Evolutionary conservation across 1,140 invertebrate species (phyloP).

Genomic region (Aphidius ervi): DNA sequence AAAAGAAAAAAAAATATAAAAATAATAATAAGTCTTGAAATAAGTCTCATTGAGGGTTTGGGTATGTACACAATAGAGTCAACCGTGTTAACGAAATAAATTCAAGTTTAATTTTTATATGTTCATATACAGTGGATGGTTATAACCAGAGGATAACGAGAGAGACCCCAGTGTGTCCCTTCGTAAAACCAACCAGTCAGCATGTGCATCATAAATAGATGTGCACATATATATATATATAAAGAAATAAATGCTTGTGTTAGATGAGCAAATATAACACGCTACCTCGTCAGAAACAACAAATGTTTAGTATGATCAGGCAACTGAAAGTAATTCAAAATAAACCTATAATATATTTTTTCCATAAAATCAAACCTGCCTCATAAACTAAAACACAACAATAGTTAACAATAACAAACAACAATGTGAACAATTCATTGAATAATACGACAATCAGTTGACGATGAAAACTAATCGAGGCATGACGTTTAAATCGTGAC

Average conservation of each 20-base stretch:
- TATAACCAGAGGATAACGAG: conserved; percentile 11
- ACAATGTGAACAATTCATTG: conserved; percentile 37
- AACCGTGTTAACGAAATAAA: conserved; percentile 8
- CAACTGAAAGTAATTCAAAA: conserved; percentile 41
- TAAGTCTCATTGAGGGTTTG: neutral
- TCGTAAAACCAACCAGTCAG: neutral
- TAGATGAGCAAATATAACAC: too few species aligned
- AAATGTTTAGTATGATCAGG: conserved; percentile 38
- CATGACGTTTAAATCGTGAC: too few species aligned
- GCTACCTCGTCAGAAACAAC: conserved; percentile 19
- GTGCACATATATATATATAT: too few species aligned
- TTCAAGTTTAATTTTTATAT: conserved; percentile 3
- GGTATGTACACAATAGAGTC: conserved; percentile 14
- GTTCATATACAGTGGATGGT: neutral
- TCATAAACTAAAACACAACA: conserved; percentile 33
- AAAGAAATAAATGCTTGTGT: too few species aligned
- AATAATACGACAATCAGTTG: conserved; percentile 30
- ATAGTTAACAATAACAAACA: conserved; percentile 31
- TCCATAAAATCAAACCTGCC: conserved; percentile 33
- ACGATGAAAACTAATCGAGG: conserved; percentile 27
- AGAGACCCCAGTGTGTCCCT: conserved; percentile 11
- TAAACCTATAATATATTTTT: conserved; percentile 2
- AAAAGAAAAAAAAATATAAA: too few species aligned
- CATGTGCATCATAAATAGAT: neutral
- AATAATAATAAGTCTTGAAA: too few species aligned